phyloP scores from a whole-genome alignment of 64 coral and sea anemone species.

The Anthopleura sola region DNA sequence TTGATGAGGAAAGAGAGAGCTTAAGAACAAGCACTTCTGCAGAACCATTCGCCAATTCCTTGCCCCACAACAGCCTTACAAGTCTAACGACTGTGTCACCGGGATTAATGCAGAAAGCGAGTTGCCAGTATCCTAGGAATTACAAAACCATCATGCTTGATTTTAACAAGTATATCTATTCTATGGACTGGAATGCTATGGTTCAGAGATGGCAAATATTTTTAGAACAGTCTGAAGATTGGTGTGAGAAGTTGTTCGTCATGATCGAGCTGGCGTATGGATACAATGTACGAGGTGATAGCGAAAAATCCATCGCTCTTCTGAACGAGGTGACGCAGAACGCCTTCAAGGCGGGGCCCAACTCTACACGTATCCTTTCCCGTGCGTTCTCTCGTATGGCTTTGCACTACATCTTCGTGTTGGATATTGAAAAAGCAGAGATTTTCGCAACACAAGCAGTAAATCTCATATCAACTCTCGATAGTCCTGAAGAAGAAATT shows the following conservation, averaged over 20 bases:
- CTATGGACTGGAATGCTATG: neutral
- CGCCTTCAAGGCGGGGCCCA: neutral
- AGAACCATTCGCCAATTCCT: neutral
- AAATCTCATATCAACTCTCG: neutral
- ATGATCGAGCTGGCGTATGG: neutral
- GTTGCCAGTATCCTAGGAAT: neutral
- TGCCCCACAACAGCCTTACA: neutral
- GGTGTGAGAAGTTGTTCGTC: neutral
- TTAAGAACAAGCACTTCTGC: too few species aligned
- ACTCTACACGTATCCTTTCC: neutral
- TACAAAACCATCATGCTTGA: neutral
- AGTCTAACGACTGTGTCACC: neutral
- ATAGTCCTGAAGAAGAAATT: neutral
- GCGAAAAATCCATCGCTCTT: neutral
- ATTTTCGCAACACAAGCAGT: neutral
- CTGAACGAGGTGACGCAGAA: neutral
- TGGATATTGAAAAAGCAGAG: neutral
- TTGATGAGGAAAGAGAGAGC: neutral
- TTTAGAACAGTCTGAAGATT: neutral
- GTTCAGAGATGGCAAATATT: neutral
- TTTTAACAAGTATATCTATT: neutral
- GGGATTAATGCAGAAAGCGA: neutral
- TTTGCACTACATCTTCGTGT: neutral
- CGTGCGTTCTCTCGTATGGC: neutral
- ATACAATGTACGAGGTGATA: neutral